Evolutionary conservation across 2,888 invertebrate genomes (phyloP), one percentile per base, ranked within the genome.

Genomic region (Limulus polyphemus): DNA sequence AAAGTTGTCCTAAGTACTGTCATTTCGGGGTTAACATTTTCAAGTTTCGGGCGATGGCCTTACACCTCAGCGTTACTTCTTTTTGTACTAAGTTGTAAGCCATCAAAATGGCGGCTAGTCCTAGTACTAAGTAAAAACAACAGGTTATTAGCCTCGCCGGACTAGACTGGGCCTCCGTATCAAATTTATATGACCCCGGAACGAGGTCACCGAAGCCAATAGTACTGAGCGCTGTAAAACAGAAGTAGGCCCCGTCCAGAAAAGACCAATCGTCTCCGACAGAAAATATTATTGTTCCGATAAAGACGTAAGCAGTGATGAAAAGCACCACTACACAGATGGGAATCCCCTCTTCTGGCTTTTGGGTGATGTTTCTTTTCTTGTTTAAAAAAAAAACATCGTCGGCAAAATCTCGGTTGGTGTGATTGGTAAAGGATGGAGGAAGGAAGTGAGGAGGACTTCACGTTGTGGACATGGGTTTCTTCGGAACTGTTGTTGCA

Each of bases 41-140:
- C 47, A 68, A 50, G 54, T 64, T 64, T 58, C 64, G 56, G 11
- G 62, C 67, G 10, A 69, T 49, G 11, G 61, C 61, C 55, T 60
- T 62, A 54, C 65, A 68, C 50, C 65, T 69, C 60, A 65, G 61
- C 46, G 62, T 58, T 47, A 89, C 83, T 74, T 88, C 88, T 70
- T 88, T 88, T 74, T 90, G 89, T 62, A 89, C 81, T 63, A 90
- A 80, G 75, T 86, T 88, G 73, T 89, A 88, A 61, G 88, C 86
- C 87, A 88, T 89, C 11, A 89, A 88, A 71, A 90, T 85, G 62
- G 89, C 79, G 63, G 88, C 85, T 13, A 89, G 80, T 47, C 90
- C 89, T 65, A 88, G 79, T 66, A 89, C 81, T 67, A 89, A 78
- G 74, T 89, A 90, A 11, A 85, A 82, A 77, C 88, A 88, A 73